Percentiles rank a stretch among this genome's conserved stretches.
Evolutionary conservation across 1,140 invertebrate genomes (phyloP).

Genomic region (Dreissena polymorpha): DNA sequence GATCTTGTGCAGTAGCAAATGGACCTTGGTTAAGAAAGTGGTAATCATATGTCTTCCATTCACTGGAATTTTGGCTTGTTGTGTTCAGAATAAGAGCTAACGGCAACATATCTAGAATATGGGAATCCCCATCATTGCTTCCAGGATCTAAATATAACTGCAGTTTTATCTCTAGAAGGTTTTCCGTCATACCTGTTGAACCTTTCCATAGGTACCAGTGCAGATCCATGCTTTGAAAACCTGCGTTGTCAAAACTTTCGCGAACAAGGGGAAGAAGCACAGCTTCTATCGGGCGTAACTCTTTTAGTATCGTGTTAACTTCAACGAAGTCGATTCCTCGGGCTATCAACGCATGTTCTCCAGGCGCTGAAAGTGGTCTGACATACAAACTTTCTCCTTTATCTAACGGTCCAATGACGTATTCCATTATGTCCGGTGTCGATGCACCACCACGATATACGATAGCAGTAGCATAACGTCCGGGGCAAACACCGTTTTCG

Average conservation of each 20-base stretch:
- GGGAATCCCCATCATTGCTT: constrained; percentile 37
- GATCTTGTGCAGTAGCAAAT: constrained; percentile 23
- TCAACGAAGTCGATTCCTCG: constrained; percentile 4
- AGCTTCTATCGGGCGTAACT: background rate
- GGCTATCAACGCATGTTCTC: constrained; percentile 17
- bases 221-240: constrained; percentile 31
- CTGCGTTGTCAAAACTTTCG: constrained; percentile 65
- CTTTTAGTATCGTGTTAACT: background rate
- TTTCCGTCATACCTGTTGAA: constrained; percentile 27
- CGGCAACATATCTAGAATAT: constrained; percentile 32
- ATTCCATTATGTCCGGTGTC: constrained; percentile 66
- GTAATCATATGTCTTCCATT: constrained; percentile 42
- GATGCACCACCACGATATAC: constrained; percentile 63
- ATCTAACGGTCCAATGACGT: constrained; percentile 64
- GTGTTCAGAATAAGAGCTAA: constrained; percentile 31
- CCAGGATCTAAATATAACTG: constrained; percentile 30
- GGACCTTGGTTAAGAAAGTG: constrained; percentile 51
- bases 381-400: background rate
- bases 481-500: constrained; percentile 15
- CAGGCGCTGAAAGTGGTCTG: constrained; percentile 6
- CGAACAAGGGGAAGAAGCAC: constrained; percentile 49
- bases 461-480: constrained; percentile 59
- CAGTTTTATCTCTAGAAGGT: constrained; percentile 32
- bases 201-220: constrained; percentile 35
- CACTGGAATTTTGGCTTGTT: constrained; percentile 26